Base-by-base conservation (phyloP, 2,888 invertebrate species). In the Trissolcus japonicus region DNA sequence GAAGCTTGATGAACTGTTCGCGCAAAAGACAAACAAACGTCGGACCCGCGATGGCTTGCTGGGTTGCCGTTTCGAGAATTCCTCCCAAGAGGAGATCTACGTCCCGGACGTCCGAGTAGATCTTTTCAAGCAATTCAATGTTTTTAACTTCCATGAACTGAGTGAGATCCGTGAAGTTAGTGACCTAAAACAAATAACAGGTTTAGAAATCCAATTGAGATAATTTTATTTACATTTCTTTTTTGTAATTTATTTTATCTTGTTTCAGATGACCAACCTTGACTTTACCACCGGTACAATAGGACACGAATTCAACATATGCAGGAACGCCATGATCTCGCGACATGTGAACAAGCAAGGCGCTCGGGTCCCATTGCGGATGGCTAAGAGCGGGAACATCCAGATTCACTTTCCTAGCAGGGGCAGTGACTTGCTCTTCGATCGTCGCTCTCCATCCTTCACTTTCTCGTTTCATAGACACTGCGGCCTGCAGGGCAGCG, bases 1-100 rank as follows among this genome's bases (percentile, higher is more conserved):
- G 93, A 6, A 96, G 90, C 79, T 94, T 93, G 46, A 93, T 92
- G 87, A 98, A 97, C 88, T 98, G 98, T 63, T 93, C 89, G 25
- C 94, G 94, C 9, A 98, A 86, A 6, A 98, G 91, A 83, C 98
- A 98, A n/a, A 94, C 94, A 61, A 97, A 93, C 0, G 97, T 97
- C 0, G 95, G 94, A 1, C 98, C 98, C 4, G 98, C 93, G 0
- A 96, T 92, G 0, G 95, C 94, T 4, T 96, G 97, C 0, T 94
- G 92, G 0, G 92, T 91, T 0, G 96, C 94, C 63, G 92, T 92
- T 89, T 98, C 98, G 78, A 96, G 91, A 11, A 96, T 90, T 2
- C 95, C 96, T 40, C 95, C 98, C 4, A 95, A 92, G 83, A 97
- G 91, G 13, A 98, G 90, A 86, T 98, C 98, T 16, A 98, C 91